Evolutionary conservation across 2,888 invertebrate genomes (phyloP).

Genomic region (Bombyx huttoni): DNA sequence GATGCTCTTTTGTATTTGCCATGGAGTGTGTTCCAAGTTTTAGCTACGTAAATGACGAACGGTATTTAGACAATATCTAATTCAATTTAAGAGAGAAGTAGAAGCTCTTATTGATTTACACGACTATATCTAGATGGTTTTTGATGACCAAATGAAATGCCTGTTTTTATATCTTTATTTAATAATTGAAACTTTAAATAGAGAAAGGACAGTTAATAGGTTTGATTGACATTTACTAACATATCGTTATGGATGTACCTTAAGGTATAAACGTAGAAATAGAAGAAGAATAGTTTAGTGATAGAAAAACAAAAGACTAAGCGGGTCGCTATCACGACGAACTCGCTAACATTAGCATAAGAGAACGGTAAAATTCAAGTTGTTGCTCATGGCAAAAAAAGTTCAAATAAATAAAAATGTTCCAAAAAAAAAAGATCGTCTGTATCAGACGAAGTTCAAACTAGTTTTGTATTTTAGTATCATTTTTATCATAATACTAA

Average conservation of each 20-base stretch:
- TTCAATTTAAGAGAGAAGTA: too few species aligned
- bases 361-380: constrained; percentile 20
- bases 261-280: not conserved
- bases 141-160: too few species aligned
- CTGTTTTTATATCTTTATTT: too few species aligned
- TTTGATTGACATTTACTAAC: constrained; percentile 5
- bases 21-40: too few species aligned
- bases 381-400: constrained; percentile 44
- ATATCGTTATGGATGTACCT: constrained; percentile 3
- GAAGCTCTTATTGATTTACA: too few species aligned
- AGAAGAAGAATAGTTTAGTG: not conserved
- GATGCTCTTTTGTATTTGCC: too few species aligned
- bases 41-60: too few species aligned
- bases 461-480: constrained; percentile 46
- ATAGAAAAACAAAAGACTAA: not conserved
- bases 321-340: not conserved
- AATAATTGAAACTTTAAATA: too few species aligned
- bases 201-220: too few species aligned
- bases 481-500: constrained; percentile 38
- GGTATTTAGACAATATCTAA: too few species aligned
- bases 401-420: constrained; percentile 50
- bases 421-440: constrained; percentile 49
- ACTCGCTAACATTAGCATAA: constrained; percentile 3
- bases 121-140: too few species aligned
- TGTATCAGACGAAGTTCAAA: constrained; percentile 70